Evolutionary conservation across 2,113 vertebrate genomes (phyloP), one percentile per base, ranked within the genome.

Genomic region (Brienomyrus brachyistius): DNA sequence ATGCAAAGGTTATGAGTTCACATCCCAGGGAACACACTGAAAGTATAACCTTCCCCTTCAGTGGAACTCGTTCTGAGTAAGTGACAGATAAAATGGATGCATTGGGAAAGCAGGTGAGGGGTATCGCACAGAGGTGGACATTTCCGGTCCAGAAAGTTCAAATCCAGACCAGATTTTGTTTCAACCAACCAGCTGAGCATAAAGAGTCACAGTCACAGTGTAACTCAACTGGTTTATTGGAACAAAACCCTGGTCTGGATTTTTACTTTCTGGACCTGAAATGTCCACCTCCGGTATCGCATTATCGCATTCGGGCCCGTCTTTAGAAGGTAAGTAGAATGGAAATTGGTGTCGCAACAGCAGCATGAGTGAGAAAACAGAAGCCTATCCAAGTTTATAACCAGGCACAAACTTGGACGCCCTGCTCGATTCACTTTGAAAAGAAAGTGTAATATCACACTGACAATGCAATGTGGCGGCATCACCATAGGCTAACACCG

Each of bases 361-460:
- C 93, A 88, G 92, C 92, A 93, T 17, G 93, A 94, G 88, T 90
- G 90, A 91, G 91, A 91, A 95, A 93, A 92, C 94, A 93, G 90
- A 88, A 91, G 92, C 90, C 91, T 92, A 92, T 94, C 93, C 51
- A 13, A 92, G 93, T 94, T 93, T 91, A 94, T 94, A 95, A 92
- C 94, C 93, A 90, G 91, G 87, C 91, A 93, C 40, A 54, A 54
- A 17, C 2, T 54, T 4, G 51, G 51, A 54, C 51, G 3, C 93
- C 91, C 86, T 92, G 92, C 88, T 90, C 89, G 86, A 91, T 86
- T 91, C 93, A 93, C 91, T 93, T 89, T 94, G 90, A 95, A 93
- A 93, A 91, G 89, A 89, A 92, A 92, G 89, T 91, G 70, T 90
- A 27, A 70, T 11, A 70, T 31, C n/a, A 66, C 62, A 31, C n/a